phyloP scores from a whole-genome alignment of 1,140 invertebrate genomes.

The Cyclina sinensis region DNA sequence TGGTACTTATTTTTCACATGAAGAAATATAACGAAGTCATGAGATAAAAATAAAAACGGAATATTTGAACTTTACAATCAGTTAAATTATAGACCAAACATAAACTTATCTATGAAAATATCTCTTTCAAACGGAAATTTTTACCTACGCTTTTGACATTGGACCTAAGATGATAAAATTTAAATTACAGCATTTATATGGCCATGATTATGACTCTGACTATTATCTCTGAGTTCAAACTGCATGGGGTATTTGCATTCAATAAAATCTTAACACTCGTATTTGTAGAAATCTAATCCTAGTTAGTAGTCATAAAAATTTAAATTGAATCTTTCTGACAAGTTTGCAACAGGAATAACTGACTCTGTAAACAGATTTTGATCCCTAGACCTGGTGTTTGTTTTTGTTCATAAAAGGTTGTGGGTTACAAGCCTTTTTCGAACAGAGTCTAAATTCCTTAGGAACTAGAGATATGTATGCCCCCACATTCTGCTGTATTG shows the following conservation, averaged over 20 bases:
- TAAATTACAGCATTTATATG: slow-evolving; percentile 40
- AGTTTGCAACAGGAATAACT: too few relatives aligned
- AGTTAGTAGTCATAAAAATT: not conserved
- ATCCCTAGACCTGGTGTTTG: too few relatives aligned
- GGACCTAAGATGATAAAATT: slow-evolving; percentile 13
- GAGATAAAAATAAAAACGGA: not conserved
- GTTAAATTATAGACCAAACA: not conserved
- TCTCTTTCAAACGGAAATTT: slow-evolving; percentile 22
- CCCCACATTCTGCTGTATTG: too few relatives aligned
- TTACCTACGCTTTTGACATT: slow-evolving; percentile 6
- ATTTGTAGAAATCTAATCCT: not conserved
- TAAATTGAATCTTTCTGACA: not conserved
- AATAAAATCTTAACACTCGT: slow-evolving; percentile 13
- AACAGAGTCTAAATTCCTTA: too few relatives aligned
- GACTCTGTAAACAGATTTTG: too few relatives aligned
- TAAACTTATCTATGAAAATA: slow-evolving; percentile 29
- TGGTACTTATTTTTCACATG: too few relatives aligned
- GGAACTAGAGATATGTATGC: too few relatives aligned
- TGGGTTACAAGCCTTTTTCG: too few relatives aligned
- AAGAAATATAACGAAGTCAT: too few relatives aligned
- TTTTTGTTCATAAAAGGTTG: too few relatives aligned
- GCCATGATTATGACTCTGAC: slow-evolving; percentile 29
- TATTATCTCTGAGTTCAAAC: slow-evolving; percentile 24
- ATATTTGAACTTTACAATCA: not conserved
- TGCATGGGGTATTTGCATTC: not conserved